Base-by-base conservation (phyloP, 2,797 vertebrate species). In the Coregonus sp. region DNA sequence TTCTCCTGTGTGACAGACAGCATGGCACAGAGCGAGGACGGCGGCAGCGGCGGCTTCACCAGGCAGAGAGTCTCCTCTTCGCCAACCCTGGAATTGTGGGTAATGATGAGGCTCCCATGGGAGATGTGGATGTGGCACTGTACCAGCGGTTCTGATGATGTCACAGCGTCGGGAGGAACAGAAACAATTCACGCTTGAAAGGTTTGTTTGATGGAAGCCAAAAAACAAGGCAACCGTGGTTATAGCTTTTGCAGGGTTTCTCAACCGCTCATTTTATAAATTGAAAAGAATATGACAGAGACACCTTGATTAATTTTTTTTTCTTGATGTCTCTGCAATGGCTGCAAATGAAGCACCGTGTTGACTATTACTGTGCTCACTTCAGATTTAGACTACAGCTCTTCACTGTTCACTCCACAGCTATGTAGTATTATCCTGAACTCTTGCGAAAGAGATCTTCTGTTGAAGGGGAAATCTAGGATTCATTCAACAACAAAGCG, bases 81-180 rank as follows among this genome's bases (percentile, higher is more conserved):
- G 77, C 75, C 86, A 78, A 76, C 84, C 83, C 75, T 72, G 80
- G 91, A 84, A 86, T 88, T 87, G 74, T 85, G 86, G 86, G 87
- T 85, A 89, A 88, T 72, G 59, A 61, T 25, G 81, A 82, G 83
- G 78, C 75, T 86, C 88, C 85, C 80, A 0, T 47, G 84, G 84
- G 82, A 72, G 82, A 25, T 25, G 59, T 20, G 72, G 72, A 81
- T 63, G 59, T 4, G 40, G 70, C 9, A 72, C 75, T 37, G 74
- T 31, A 65, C 68, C 80, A 72, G 76, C 68, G 74, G 65, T 31
- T 35, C 67, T 31, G 78, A 79, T 83, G 86, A 82, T 83, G 86
- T 85, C 73, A 85, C 79, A 0, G 20, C 0, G 40, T 12, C 59
- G 2, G 56, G 77, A 77, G 52, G 77, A 86, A 82, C 85, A 73